Evolutionary conservation across 2,888 invertebrate species (phyloP), one percentile per base, ranked within the genome.

Genomic region (Drosophila borealis): DNA sequence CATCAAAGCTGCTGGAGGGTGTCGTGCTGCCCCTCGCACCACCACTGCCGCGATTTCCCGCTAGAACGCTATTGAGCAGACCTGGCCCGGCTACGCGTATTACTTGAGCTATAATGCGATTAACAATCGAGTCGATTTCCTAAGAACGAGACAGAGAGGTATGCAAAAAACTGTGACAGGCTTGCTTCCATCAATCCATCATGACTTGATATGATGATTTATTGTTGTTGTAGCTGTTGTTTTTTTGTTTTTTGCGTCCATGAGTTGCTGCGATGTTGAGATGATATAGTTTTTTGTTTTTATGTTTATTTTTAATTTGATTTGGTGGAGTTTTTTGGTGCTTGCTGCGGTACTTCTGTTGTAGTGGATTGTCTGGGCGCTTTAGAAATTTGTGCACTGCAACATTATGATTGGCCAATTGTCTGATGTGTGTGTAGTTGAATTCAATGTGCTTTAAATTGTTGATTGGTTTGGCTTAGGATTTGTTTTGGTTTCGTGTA

Each of bases 1-100:
- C 93, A 71, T 93, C 93, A 66, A 93, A 93, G 70, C 93, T 93
- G 69, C 92, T 92, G 11, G 89, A 91, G 36, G 79, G 62, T 8
- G 80, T 78, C 9, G 88, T 75, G 48, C 78, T 77, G 25, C 67
- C 76, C 19, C 64, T 60, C 9, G 39, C 55, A 13, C 51, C 51
- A 2, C 54, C 84, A 41, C 85, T 67, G 45, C 82, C 85, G 21
- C 84, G 86, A 76, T 89, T 86, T 50, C 86, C 89, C 62, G 90
- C 89, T 73, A 91, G 77, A 45, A 92, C 74, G 11, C 91, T 90
- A 37, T 90, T 91, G 36, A 92, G 85, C 78, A 97, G 93, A 78
- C 95, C 93, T 14, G 97, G 95, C 45, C 97, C 97, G 90, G 97
- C 94, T 76, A 96, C 94, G 87, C 96, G 95, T 92, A 97, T 95